phyloP scores from a whole-genome alignment of 1,140 invertebrate genomes.

The Musca domestica region DNA sequence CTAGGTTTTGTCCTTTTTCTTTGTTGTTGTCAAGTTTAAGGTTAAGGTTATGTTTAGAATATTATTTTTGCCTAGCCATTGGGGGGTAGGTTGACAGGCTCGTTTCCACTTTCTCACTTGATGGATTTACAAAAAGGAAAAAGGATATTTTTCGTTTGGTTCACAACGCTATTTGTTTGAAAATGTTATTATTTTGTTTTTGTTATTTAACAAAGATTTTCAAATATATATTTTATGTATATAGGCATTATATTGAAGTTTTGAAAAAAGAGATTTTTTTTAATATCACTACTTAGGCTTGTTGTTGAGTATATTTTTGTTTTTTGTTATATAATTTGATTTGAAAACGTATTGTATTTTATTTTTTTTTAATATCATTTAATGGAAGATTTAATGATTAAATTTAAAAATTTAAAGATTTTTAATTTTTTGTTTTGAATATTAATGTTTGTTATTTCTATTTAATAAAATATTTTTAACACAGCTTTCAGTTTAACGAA shows the following conservation, averaged over 20 bases:
- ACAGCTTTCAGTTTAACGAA: slow-evolving; percentile 9
- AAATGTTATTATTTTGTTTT: background rate
- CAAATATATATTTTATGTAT: background rate
- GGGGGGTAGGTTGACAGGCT: background rate
- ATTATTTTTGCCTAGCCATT: no score
- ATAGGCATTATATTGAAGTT: background rate
- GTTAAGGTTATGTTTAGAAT: background rate
- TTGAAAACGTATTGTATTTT: background rate
- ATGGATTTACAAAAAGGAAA: no score
- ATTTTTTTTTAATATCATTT: background rate
- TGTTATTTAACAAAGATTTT: background rate
- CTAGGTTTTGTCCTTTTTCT: no score
- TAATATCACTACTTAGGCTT: slow-evolving; percentile 12
- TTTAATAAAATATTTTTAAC: slow-evolving; percentile 4
- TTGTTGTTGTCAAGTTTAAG: slow-evolving; percentile 3
- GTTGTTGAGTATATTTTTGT: background rate
- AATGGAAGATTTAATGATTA: slow-evolving; percentile 20
- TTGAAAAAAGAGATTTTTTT: background rate
- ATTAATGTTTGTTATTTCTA: background rate
- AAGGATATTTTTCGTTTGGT: background rate
- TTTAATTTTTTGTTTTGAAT: background rate
- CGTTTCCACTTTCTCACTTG: background rate
- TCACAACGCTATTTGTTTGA: slow-evolving; percentile 6
- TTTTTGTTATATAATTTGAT: background rate
- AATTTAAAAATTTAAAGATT: slow-evolving; percentile 1